phyloP scores from a whole-genome alignment of 2,888 invertebrate species.

The Orchestes rusci region DNA sequence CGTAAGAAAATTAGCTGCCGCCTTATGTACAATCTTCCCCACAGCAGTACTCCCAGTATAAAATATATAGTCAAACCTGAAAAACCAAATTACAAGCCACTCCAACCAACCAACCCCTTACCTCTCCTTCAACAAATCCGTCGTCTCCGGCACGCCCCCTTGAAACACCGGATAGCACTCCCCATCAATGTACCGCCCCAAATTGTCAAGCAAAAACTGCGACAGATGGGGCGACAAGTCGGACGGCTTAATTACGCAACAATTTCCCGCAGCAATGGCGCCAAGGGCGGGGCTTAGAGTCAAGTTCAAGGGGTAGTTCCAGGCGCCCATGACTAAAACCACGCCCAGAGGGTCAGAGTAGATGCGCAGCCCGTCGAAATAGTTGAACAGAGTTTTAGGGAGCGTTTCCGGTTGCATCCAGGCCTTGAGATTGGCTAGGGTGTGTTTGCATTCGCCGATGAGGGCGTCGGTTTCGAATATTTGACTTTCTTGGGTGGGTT shows the following conservation, averaged over 20 bases:
- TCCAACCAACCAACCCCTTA: not conserved
- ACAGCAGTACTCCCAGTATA: constrained; percentile 71
- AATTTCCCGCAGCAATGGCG: constrained; percentile 93
- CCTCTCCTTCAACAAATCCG: constrained; percentile 71
- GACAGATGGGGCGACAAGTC: constrained; percentile 74
- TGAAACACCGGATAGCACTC: constrained; percentile 74
- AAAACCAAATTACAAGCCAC: not conserved
- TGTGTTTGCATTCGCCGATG: constrained; percentile 63
- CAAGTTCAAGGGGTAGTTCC: constrained; percentile 94
- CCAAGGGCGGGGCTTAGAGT: constrained; percentile 57
- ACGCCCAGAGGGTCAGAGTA: constrained; percentile 90
- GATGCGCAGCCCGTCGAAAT: constrained; percentile 65
- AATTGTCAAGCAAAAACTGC: constrained; percentile 59
- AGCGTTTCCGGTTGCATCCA: constrained; percentile 73
- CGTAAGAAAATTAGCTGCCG: constrained; percentile 74
- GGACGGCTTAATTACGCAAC: constrained; percentile 89
- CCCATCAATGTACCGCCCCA: constrained; percentile 88
- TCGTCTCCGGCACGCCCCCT: constrained; percentile 81
- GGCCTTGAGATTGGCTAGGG: constrained; percentile 62
- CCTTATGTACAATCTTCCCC: constrained; percentile 82
- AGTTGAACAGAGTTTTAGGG: constrained; percentile 59
- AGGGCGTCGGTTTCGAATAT: constrained; percentile 70
- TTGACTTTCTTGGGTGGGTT: constrained; percentile 69
- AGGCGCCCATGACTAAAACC: constrained; percentile 81
- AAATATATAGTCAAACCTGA: constrained; percentile 91